Base-by-base conservation (phyloP, 1,140 invertebrate genomes). In the Coenobita brevimanus region DNA sequence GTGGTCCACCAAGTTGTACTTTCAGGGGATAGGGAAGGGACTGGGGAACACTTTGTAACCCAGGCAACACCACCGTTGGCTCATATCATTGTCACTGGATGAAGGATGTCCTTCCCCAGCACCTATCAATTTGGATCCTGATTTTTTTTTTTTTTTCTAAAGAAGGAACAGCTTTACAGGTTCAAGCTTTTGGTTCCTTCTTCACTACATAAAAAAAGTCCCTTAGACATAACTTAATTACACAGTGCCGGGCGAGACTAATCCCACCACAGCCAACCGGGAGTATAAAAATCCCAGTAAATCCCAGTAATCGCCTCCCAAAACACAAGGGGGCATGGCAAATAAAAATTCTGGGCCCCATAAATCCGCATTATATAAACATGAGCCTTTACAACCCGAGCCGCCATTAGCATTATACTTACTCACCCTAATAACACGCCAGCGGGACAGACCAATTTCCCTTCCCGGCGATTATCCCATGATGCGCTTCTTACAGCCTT, bases 281-380 rank as follows among this genome's bases (percentile, higher is more conserved):
- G 30, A 57, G 27, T 36, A 10, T 30, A 67, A 24, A 24, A 67
- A 24, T n/a, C n/a, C n/a, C n/a, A n/a, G 54, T 30, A 78, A 75
- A 64, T 67, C 24, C 21, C 2, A 75, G 24, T 75, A 75, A 75
- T 41, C 1, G 24, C 33, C 10, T 21, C 1, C 3, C 3, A 54
- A 54, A n/a, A n/a, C n/a, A n/a, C 30, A 54, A 38, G 30, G 60
- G 33, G n/a, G 3, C 62, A 80, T 30, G 54, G 60, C 50, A 60
- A 80, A 80, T 38, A 60, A 60, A 62, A 80, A 80, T 36, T 36
- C 76, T 27, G 30, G n/a, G 17, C 24, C 1, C n/a, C 76, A 80
- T 80, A 80, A 80, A 80, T 80, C 76, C 50, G 46, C 30, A 80
- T 80, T 80, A 80, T 80, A 60, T 80, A 80, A 80, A 80, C 46